These are phyloP conservation scores for Cerastoderma edule DNA, from an alignment of 2,888 invertebrate genomes.

Conservation along the genomic window DNA sequence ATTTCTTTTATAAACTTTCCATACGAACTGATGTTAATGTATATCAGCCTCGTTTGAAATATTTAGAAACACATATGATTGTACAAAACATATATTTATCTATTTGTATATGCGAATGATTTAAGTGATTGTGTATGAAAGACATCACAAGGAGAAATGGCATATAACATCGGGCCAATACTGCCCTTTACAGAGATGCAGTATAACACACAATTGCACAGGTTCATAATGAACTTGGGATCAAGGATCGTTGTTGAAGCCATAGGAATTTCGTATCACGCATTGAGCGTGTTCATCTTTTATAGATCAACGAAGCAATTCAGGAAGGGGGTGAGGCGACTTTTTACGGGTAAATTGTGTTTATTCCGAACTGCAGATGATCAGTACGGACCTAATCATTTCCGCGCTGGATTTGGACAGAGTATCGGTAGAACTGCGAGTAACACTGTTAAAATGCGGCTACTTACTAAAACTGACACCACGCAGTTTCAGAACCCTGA, in stretches of 20 bases:
- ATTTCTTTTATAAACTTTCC: too few relatives aligned
- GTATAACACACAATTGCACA: slow-evolving; percentile 73
- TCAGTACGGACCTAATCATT: neutral
- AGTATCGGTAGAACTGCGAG: slow-evolving; percentile 7
- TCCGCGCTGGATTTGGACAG: slow-evolving; percentile 6
- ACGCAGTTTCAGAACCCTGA: too few relatives aligned
- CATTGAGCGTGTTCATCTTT: slow-evolving; percentile 79
- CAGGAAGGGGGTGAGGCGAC: slow-evolving; percentile 51
- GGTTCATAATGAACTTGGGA: slow-evolving; percentile 73
- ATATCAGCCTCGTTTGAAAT: too few relatives aligned
- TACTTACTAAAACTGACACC: too few relatives aligned
- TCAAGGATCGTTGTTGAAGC: slow-evolving; percentile 76
- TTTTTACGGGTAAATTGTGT: neutral
- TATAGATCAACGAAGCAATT: slow-evolving; percentile 72
- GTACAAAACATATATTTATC: too few relatives aligned
- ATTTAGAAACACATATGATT: too few relatives aligned
- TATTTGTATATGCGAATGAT: too few relatives aligned
- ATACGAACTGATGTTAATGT: too few relatives aligned
- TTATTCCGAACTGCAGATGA: neutral
- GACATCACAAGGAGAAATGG: too few relatives aligned
- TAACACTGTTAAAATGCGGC: slow-evolving; percentile 12
- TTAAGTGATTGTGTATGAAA: too few relatives aligned
- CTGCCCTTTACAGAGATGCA: slow-evolving; percentile 69
- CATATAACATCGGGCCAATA: slow-evolving; percentile 17
- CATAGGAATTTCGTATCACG: slow-evolving; percentile 80